Conservation (phyloP, 1,140 invertebrate species). For the Proales similis region DNA sequence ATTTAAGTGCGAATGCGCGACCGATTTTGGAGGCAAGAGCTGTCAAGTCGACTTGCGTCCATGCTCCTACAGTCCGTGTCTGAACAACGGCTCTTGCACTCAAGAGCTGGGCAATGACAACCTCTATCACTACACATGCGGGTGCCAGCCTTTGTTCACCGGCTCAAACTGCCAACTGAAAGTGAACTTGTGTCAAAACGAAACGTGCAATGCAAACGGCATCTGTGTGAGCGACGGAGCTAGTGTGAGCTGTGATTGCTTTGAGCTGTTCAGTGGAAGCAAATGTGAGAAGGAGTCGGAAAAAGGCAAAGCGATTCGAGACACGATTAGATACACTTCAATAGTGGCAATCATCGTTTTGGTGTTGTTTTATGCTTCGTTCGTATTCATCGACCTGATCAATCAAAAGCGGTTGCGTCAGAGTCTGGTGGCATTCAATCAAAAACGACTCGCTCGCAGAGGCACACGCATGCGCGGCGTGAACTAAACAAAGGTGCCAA, state of each 20-base stretch:
- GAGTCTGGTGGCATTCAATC: too few species aligned
- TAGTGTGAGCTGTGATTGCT: slow-evolving; percentile 5
- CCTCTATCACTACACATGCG: neutral
- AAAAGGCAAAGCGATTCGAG: neutral
- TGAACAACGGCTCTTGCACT: slow-evolving; percentile 28
- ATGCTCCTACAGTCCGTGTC: slow-evolving; percentile 37
- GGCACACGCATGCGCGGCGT: too few species aligned
- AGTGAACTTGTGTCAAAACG: slow-evolving; percentile 3
- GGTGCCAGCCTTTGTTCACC: neutral
- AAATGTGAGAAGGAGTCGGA: slow-evolving; percentile 9
- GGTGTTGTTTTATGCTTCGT: neutral
- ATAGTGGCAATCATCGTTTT: slow-evolving; percentile 22
- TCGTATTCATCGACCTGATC: neutral
- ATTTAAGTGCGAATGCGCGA: slow-evolving; percentile 41
- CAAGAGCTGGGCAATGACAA: neutral
- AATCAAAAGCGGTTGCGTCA: too few species aligned
- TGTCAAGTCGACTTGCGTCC: slow-evolving; percentile 26
- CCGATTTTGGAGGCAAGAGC: slow-evolving; percentile 37
- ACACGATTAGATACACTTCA: neutral
- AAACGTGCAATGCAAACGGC: slow-evolving; percentile 8
- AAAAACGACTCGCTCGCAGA: too few species aligned
- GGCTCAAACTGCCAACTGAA: slow-evolving; percentile 3
- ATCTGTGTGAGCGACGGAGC: neutral
- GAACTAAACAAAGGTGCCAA: too few species aligned
- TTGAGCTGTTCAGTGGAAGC: neutral